Evolutionary conservation across 2,113 vertebrate species (phyloP).

Genomic region (Tachuris rubrigastra): DNA sequence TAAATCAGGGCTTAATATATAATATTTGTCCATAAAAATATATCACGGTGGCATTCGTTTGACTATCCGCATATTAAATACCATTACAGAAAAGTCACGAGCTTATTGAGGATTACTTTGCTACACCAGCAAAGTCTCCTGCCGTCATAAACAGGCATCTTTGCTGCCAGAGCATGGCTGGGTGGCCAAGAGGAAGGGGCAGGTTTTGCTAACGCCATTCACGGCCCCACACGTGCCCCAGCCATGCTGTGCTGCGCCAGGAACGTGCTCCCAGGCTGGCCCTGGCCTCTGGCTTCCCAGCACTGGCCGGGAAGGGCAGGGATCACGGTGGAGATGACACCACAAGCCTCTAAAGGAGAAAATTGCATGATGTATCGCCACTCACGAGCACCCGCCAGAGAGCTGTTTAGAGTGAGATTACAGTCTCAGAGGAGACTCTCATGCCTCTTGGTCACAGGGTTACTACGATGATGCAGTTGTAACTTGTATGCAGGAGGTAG

Average conservation of each 20-base stretch:
- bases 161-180: background rate
- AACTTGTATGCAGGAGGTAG: background rate
- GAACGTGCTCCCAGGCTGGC: background rate
- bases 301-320: background rate
- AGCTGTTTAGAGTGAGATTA: conserved; percentile 69
- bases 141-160: background rate
- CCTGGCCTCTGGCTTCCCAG: background rate
- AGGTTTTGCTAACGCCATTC: background rate
- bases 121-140: background rate
- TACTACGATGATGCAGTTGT: conserved; percentile 45
- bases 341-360: conserved; percentile 6
- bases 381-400: conserved; percentile 41
- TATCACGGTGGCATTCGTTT: conserved; percentile 38
- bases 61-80: conserved; percentile 61
- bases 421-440: conserved; percentile 65
- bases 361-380: conserved; percentile 59
- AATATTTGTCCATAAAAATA: conserved; percentile 65
- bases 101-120: conserved; percentile 39
- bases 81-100: background rate
- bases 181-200: background rate
- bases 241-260: fast-evolving
- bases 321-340: conserved; percentile 11
- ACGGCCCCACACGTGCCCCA: fast-evolving
- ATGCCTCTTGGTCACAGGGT: conserved; percentile 64
- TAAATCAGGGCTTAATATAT: conserved; percentile 63